Conservation (phyloP, 2,797 vertebrate species). For the Coilia nasus region DNA sequence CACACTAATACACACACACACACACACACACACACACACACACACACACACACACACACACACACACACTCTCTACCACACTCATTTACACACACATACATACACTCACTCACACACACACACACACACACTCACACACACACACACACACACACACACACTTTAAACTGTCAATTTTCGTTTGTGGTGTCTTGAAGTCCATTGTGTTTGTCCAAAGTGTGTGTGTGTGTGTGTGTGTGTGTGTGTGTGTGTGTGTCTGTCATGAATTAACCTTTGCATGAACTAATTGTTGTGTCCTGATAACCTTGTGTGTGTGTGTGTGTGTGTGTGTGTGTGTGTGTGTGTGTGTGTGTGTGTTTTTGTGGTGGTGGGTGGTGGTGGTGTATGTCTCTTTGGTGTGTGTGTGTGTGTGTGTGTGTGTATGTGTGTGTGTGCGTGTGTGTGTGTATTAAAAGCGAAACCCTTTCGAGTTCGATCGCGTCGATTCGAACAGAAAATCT, state of each 20-base stretch:
- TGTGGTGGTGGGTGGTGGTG: slow-evolving; percentile 47
- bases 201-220: slow-evolving; percentile 42
- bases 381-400: neutral
- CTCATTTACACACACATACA: no score
- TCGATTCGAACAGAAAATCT: slow-evolving; percentile 90
- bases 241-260: slow-evolving; percentile 60
- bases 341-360: slow-evolving; percentile 51
- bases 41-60: no score
- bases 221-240: slow-evolving; percentile 36
- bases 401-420: neutral
- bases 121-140: no score
- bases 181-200: no score
- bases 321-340: slow-evolving; percentile 50
- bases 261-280: slow-evolving; percentile 78
- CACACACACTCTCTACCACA: no score
- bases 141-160: no score
- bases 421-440: slow-evolving; percentile 35
- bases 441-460: slow-evolving; percentile 84
- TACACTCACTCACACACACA: no score
- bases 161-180: no score
- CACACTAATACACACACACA: no score
- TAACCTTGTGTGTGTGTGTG: slow-evolving; percentile 74
- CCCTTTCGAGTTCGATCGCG: slow-evolving; percentile 93
- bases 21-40: no score
- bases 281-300: slow-evolving; percentile 66